Percentiles rank a stretch among this genome's conserved stretches.
phyloP scores from a whole-genome alignment of 1,140 invertebrate species.

The Amyelois transitella region DNA sequence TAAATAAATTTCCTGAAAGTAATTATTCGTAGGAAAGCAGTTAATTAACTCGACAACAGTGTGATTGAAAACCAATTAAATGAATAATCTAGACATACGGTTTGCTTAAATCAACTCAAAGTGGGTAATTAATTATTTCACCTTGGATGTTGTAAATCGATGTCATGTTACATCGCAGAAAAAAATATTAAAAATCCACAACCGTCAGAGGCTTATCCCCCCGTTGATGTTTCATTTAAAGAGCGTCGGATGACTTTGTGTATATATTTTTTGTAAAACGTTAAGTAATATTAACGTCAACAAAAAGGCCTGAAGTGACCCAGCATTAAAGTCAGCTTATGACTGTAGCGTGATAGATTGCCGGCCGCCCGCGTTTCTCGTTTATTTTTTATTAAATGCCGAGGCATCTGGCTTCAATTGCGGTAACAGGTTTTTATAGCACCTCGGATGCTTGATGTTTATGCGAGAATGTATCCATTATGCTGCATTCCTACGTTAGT shows the following conservation, averaged over 20 bases:
- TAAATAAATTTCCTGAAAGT: neutral
- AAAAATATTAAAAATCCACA: conserved; percentile 28
- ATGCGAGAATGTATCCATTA: conserved; percentile 14
- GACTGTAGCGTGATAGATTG: conserved; percentile 66
- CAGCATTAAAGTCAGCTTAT: conserved; percentile 71
- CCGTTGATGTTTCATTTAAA: conserved; percentile 51
- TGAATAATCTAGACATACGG: neutral
- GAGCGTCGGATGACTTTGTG: conserved; percentile 43
- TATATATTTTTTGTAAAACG: conserved; percentile 42
- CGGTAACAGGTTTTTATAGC: conserved; percentile 51
- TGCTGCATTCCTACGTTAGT: neutral
- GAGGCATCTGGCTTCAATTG: conserved; percentile 57
- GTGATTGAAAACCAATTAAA: conserved; percentile 10
- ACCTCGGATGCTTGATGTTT: conserved; percentile 23
- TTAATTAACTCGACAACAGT: conserved; percentile 5
- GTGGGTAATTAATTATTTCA: conserved; percentile 18
- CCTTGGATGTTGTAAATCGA: conserved; percentile 19
- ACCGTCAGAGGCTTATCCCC: conserved; percentile 32
- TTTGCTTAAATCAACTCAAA: neutral
- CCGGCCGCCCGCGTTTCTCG: conserved; percentile 33
- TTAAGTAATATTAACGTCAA: conserved; percentile 65
- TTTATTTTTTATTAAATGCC: conserved; percentile 68
- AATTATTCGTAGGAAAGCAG: neutral
- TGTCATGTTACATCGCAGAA: conserved; percentile 19
- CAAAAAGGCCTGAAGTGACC: conserved; percentile 68